Evolutionary conservation across 1,140 invertebrate genomes (phyloP).

Genomic region (Drosophila auraria): DNA sequence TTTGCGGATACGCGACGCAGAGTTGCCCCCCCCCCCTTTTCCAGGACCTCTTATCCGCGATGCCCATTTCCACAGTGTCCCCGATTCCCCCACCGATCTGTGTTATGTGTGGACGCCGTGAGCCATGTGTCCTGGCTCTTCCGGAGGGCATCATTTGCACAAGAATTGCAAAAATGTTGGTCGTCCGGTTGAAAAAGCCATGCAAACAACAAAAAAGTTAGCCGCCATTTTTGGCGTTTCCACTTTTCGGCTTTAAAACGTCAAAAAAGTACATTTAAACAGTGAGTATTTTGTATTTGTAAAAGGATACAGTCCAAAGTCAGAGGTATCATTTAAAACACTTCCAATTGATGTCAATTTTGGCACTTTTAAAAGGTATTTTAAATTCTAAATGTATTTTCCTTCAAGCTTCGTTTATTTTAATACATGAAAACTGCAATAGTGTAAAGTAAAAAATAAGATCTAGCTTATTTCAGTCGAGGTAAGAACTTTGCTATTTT

Average conservation of each 20-base stretch:
- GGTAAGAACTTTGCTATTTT: too few species aligned
- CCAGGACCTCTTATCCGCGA: not conserved
- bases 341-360: not conserved
- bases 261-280: conserved; percentile 25
- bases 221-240: conserved; percentile 49
- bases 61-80: conserved; percentile 22
- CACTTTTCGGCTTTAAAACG: conserved; percentile 54
- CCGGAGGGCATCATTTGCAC: conserved; percentile 80
- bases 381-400: not conserved
- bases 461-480: too few species aligned
- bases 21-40: not conserved
- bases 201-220: conserved; percentile 61
- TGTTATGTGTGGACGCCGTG: conserved; percentile 35
- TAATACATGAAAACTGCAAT: too few species aligned
- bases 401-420: too few species aligned
- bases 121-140: conserved; percentile 70
- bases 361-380: not conserved
- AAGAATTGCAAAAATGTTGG: conserved; percentile 73
- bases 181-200: conserved; percentile 42
- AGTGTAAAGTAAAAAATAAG: too few species aligned
- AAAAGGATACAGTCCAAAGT: conserved; percentile 4
- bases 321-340: not conserved
- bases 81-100: conserved; percentile 9
- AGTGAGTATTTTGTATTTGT: conserved; percentile 25
- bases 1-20: conserved; percentile 59